Percentiles rank a stretch among this genome's conserved stretches.
Conservation (phyloP, 2,797 vertebrate genomes). For the Helostoma temminkii region DNA sequence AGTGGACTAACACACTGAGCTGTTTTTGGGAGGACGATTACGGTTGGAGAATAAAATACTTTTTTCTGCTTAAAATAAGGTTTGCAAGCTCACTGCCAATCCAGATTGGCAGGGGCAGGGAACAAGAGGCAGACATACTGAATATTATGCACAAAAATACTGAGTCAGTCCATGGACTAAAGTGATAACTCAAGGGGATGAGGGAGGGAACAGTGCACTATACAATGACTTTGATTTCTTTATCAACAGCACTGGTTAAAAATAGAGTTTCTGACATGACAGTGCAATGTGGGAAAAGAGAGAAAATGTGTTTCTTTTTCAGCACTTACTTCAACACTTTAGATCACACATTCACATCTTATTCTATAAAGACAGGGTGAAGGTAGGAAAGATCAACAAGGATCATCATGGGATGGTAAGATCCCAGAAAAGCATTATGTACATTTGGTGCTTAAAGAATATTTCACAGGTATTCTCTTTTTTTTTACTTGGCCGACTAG, state of each 20-base stretch:
- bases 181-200: not conserved
- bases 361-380: conserved; percentile 2
- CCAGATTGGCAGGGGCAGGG: conserved; percentile 5
- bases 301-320: conserved; percentile 54
- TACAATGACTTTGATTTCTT: conserved; percentile 15
- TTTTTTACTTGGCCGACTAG: not conserved
- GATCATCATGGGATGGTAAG: conserved; percentile 18
- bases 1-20: conserved; percentile 35
- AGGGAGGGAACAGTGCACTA: not conserved
- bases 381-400: too few species aligned
- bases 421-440: too few species aligned
- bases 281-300: conserved; percentile 29
- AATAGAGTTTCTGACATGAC: conserved; percentile 30
- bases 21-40: conserved; percentile 19
- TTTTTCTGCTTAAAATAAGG: conserved; percentile 11
- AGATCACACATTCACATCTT: conserved; percentile 6
- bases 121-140: not conserved
- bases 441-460: not conserved
- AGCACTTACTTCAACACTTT: conserved; percentile 29
- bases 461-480: conserved; percentile 13
- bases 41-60: conserved; percentile 19
- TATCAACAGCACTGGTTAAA: conserved; percentile 24
- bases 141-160: conserved; percentile 8
- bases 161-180: not conserved
- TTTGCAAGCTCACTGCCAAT: conserved; percentile 11